phyloP scores from a whole-genome alignment of 1,140 invertebrate species.

The Coptotermes formosanus region DNA sequence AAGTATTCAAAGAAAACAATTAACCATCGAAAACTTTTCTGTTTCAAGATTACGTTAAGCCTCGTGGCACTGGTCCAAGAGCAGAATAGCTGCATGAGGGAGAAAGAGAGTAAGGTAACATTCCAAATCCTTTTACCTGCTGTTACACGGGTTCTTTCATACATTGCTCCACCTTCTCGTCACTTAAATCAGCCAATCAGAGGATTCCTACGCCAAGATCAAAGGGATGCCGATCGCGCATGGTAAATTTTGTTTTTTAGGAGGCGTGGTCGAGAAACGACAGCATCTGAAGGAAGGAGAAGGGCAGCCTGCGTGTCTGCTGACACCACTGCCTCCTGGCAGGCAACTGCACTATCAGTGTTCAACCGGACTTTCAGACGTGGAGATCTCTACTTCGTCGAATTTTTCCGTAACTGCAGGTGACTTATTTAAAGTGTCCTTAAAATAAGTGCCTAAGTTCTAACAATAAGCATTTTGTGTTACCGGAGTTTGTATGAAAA shows the following conservation, averaged over 20 bases:
- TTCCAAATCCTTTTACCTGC: slow-evolving; percentile 8
- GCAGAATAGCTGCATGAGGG: background rate
- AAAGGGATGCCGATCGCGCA: slow-evolving; percentile 17
- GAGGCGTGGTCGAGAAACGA: background rate
- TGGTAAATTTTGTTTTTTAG: slow-evolving; percentile 22
- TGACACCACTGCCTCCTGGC: background rate
- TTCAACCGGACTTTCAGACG: background rate
- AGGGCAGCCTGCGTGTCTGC: background rate
- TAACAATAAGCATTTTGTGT: background rate
- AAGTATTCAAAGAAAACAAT: background rate
- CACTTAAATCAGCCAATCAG: background rate
- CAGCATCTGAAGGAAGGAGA: background rate
- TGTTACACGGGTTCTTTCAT: background rate
- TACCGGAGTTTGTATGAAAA: no score
- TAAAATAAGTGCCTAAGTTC: background rate
- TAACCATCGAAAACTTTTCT: background rate
- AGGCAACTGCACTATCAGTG: background rate
- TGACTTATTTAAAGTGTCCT: background rate
- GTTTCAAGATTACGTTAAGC: background rate
- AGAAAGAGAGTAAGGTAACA: background rate
- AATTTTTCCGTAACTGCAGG: background rate
- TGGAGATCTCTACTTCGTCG: background rate
- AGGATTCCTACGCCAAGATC: background rate
- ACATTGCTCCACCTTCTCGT: background rate
- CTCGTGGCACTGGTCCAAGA: background rate